These are phyloP conservation scores for Tricholaema leucomelas DNA, from an alignment of 2,113 vertebrate genomes.

Conservation along the genomic window DNA sequence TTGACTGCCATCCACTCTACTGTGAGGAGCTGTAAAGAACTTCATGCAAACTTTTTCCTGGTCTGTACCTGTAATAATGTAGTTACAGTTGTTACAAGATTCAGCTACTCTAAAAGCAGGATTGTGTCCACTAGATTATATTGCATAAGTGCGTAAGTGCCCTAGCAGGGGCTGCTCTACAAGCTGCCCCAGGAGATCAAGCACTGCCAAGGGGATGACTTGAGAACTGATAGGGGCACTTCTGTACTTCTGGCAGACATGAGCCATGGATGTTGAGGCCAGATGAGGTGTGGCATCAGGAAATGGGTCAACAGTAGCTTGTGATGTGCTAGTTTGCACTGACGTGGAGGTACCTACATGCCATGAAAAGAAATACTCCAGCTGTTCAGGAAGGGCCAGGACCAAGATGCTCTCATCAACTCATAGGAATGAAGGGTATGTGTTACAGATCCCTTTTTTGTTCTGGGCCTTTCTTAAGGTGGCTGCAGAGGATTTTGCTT, in stretches of 20 bases:
- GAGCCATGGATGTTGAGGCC: not conserved
- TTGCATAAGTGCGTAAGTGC: not conserved
- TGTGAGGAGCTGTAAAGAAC: not conserved
- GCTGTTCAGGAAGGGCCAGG: not conserved
- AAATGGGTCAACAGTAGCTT: not conserved
- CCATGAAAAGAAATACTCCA: not conserved
- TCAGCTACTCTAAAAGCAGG: not conserved
- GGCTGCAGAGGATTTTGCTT: not conserved
- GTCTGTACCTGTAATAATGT: not conserved
- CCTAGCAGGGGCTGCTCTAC: not conserved
- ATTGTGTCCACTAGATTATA: not conserved
- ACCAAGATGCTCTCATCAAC: not conserved
- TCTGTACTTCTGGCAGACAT: not conserved
- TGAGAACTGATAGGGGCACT: not conserved
- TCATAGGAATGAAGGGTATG: accelerated
- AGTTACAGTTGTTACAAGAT: not conserved
- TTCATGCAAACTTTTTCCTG: not conserved
- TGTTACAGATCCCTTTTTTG: not conserved
- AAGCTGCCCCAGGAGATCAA: not conserved
- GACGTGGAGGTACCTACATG: not conserved
- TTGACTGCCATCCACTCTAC: not conserved
- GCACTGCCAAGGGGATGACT: not conserved
- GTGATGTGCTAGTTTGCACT: not conserved
- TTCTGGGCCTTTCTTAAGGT: not conserved
- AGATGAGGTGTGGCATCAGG: not conserved